Evolutionary conservation across 2,113 vertebrate genomes (phyloP), one percentile per base, ranked within the genome.

Genomic region (Nothobranchius furzeri): DNA sequence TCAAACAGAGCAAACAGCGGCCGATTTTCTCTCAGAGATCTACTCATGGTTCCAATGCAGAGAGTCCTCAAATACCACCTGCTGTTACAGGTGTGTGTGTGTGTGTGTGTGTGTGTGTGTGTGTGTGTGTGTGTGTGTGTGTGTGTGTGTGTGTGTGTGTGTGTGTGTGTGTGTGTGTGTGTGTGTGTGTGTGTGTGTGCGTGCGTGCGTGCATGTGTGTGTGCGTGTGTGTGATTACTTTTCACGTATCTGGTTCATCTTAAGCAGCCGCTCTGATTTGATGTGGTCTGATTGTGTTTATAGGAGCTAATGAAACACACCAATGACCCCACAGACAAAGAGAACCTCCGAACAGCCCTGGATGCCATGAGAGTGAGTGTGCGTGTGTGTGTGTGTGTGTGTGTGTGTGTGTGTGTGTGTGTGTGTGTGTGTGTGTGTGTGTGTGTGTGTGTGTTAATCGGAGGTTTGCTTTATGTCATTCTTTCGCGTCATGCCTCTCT

Each of bases 31-130:
- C 88, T 98, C 55, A 78, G 96, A 70, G 96, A 98, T 72, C 90
- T 98, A 17, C 92, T 98, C 30, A 96, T 98, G 96, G 95, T 98
- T 2, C 96, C 96, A 0, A 95, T 98, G 94, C 96, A 98, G 83
- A 89, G 96, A 10, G 95, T 97, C 9, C 93, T 98, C 12, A 97
- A 98, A 71, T 97, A 98, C 42, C 96, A 95, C 78, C 93, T 98
- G n/a, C 86, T 93, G 55, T 64, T 91, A 75, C 89, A 89, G 87
- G 89, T 87, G 55, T 30, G 72, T 76, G 17, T 58, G 54, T 49
- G 3, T 46, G 54, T 49, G 3, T 46, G 89, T 87, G 55, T 30
- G 72, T 76, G 17, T 58, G 54, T 49, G 3, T 46, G 89, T 87
- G 55, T 30, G 72, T 76, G 17, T 58, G 54, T 49, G 3, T 46